Conservation (phyloP, 2,797 vertebrate species). For the Enteromius viviparus region DNA sequence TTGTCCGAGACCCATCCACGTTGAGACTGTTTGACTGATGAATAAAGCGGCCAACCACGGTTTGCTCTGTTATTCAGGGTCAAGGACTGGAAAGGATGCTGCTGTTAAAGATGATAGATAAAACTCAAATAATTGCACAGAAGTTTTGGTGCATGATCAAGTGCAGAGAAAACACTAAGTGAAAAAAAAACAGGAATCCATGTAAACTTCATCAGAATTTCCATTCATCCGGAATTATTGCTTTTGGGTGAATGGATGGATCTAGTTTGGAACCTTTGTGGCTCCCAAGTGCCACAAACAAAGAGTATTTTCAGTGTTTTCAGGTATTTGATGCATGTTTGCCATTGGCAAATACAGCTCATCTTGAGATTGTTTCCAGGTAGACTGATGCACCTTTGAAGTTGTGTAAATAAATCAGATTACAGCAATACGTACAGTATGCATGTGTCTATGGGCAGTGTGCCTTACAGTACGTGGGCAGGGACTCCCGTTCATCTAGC, state of each 20-base stretch:
- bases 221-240: neutral
- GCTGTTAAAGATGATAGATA: neutral
- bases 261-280: neutral
- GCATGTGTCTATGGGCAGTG: neutral
- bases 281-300: neutral
- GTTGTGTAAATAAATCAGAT: neutral
- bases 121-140: neutral
- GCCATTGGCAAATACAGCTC: neutral
- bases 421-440: conserved; percentile 5
- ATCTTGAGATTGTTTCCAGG: conserved; percentile 5
- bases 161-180: neutral
- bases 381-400: neutral
- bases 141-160: neutral
- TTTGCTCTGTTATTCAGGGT: neutral
- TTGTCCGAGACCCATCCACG: neutral
- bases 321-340: neutral
- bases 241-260: neutral
- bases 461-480: neutral
- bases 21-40: neutral
- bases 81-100: neutral
- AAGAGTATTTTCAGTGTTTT: neutral
- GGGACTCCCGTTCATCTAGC: neutral
- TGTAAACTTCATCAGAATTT: neutral
- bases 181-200: neutral
- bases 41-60: neutral